These are phyloP conservation scores for Laticauda laticaudata DNA, from an alignment of 2,113 vertebrate genomes.

Conservation along the genomic window DNA sequence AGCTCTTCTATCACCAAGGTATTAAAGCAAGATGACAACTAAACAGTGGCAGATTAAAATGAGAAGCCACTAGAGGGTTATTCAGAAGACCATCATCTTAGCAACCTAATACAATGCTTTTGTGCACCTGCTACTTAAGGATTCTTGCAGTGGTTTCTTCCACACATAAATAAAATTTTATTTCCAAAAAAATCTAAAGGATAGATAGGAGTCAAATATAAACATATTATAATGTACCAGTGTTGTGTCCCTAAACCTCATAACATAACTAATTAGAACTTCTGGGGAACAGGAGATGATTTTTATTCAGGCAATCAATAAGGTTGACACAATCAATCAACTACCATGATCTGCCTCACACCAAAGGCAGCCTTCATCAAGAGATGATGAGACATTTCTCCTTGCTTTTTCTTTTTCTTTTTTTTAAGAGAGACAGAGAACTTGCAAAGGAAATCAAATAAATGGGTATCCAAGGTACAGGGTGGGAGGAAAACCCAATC, in stretches of 20 bases:
- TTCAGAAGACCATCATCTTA: background rate
- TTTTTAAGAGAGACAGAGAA: background rate
- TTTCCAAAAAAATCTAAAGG: background rate
- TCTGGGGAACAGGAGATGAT: background rate
- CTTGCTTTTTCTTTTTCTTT: background rate
- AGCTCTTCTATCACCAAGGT: background rate
- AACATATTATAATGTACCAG: background rate
- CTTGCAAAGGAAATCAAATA: background rate
- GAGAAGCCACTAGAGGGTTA: too few species aligned
- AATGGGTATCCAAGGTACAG: background rate
- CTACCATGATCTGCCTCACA: background rate
- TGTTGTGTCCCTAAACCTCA: background rate
- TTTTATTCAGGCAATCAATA: background rate
- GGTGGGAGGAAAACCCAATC: background rate
- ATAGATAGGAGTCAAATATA: background rate
- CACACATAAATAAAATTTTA: background rate
- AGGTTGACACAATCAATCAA: background rate
- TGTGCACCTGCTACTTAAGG: background rate
- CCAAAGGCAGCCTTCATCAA: background rate
- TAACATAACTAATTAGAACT: constrained; percentile 15
- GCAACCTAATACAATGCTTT: background rate
- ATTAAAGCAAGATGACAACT: background rate
- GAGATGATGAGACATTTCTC: background rate
- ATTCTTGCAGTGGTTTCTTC: background rate
- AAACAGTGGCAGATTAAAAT: background rate